These are phyloP conservation scores for Osmerus eperlanus DNA, from an alignment of 2,113 vertebrate genomes.

Conservation along the genomic window DNA sequence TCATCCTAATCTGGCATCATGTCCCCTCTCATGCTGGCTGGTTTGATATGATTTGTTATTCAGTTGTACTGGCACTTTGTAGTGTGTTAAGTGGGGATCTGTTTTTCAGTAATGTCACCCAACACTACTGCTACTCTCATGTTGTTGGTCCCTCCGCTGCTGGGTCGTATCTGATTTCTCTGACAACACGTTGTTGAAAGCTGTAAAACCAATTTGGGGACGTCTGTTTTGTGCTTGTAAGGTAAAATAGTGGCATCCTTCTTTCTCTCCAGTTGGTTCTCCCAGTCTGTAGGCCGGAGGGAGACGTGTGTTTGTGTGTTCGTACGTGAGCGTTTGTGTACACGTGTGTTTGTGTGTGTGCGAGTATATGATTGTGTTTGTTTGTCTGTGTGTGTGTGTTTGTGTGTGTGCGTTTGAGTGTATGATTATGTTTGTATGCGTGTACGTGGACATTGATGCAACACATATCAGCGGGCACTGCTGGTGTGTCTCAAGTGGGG, in stretches of 20 bases:
- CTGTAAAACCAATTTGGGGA: conserved; percentile 43
- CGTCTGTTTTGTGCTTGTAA: conserved; percentile 30
- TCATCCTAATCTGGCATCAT: too few relatives aligned
- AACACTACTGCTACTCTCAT: too few relatives aligned
- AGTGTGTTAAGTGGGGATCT: too few relatives aligned
- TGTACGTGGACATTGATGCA: too few relatives aligned
- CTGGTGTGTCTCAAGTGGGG: too few relatives aligned
- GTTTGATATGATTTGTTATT: too few relatives aligned
- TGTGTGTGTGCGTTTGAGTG: background rate
- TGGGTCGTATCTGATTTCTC: conserved; percentile 49
- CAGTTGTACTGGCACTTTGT: too few relatives aligned
- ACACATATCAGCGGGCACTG: too few relatives aligned
- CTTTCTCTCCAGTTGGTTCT: conserved; percentile 1
- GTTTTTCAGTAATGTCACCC: too few relatives aligned
- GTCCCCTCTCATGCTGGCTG: too few relatives aligned
- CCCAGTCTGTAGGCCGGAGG: background rate
- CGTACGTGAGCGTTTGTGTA: conserved; percentile 13
- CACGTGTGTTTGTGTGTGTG: background rate
- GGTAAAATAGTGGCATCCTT: conserved; percentile 40
- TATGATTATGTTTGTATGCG: too few relatives aligned
- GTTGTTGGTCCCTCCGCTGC: conserved; percentile 9
- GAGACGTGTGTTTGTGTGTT: conserved; percentile 1
- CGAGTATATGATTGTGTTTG: background rate
- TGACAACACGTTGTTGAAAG: conserved; percentile 49
- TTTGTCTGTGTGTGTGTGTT: conserved; percentile 12